Evolutionary conservation across 2,888 invertebrate genomes (phyloP).

Genomic region (Caenorhabditis becei): DNA sequence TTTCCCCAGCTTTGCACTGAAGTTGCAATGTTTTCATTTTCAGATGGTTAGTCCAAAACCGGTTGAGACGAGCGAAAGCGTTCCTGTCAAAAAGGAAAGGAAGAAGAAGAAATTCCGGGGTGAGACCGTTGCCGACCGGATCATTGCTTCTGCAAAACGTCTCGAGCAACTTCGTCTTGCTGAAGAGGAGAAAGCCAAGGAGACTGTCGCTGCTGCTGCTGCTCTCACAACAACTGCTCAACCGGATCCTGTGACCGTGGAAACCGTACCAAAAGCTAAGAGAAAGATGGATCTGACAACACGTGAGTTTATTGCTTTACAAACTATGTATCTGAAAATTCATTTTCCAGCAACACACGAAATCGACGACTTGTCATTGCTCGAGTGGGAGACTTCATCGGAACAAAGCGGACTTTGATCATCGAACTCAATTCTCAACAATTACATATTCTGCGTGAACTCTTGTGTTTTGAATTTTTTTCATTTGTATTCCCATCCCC

Average conservation of each 20-base stretch:
- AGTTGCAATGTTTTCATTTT: neutral
- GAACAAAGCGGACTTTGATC: constrained; percentile 29
- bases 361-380: constrained; percentile 36
- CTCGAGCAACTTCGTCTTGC: constrained; percentile 15
- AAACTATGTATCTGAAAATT: neutral
- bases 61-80: neutral
- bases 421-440: neutral
- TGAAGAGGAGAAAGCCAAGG: neutral
- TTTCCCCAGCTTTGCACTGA: too few relatives aligned
- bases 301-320: neutral
- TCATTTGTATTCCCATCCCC: neutral
- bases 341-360: constrained; percentile 34
- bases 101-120: constrained; percentile 25
- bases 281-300: neutral
- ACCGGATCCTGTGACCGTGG: neutral
- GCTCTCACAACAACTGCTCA: neutral
- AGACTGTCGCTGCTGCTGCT: neutral
- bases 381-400: constrained; percentile 48
- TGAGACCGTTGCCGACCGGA: constrained; percentile 40
- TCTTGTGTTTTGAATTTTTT: neutral
- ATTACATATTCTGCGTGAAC: neutral
- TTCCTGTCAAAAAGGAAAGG: neutral
- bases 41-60: constrained; percentile 48
- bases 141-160: constrained; percentile 21
- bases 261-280: neutral